Evolutionary conservation across 2,888 invertebrate species (phyloP).

Genomic region (Eledona agricola): DNA sequence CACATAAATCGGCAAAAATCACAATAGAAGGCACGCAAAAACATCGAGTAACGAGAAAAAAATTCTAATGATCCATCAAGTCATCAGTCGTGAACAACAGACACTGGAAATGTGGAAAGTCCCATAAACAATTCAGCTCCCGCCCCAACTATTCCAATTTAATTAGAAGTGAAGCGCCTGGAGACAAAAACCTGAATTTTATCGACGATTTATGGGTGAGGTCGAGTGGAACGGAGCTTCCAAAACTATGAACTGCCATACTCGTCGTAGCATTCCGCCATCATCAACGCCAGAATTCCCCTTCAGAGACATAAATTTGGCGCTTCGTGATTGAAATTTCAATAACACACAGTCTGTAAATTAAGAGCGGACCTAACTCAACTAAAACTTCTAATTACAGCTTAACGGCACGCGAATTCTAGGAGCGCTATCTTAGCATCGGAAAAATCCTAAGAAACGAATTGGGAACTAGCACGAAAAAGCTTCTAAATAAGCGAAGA

Average conservation of each 20-base stretch:
- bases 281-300: slow-evolving; percentile 29
- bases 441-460: slow-evolving; percentile 16
- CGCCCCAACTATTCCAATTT: slow-evolving; percentile 20
- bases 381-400: slow-evolving; percentile 30
- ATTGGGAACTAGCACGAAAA: slow-evolving; percentile 26
- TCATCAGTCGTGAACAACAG: too few species aligned
- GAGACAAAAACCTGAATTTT: slow-evolving; percentile 29
- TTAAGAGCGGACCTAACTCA: slow-evolving; percentile 21
- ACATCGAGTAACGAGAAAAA: too few species aligned
- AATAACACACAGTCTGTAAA: slow-evolving; percentile 26
- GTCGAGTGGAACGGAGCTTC: slow-evolving; percentile 21
- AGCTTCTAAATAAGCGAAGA: slow-evolving; percentile 16
- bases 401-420: slow-evolving; percentile 24
- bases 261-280: slow-evolving; percentile 30
- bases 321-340: slow-evolving; percentile 35
- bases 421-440: slow-evolving; percentile 14
- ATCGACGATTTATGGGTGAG: slow-evolving; percentile 28
- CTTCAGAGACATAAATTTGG: slow-evolving; percentile 32
- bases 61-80: background rate
- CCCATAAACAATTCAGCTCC: slow-evolving; percentile 10
- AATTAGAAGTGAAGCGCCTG: slow-evolving; percentile 20
- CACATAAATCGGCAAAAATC: slow-evolving; percentile 13
- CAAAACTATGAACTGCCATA: slow-evolving; percentile 31
- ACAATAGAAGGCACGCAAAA: slow-evolving; percentile 10
- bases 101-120: slow-evolving; percentile 6